Evolutionary conservation across 2,797 vertebrate genomes (phyloP), one percentile per base, ranked within the genome.

Genomic region (Philypnodon macrostomus): DNA sequence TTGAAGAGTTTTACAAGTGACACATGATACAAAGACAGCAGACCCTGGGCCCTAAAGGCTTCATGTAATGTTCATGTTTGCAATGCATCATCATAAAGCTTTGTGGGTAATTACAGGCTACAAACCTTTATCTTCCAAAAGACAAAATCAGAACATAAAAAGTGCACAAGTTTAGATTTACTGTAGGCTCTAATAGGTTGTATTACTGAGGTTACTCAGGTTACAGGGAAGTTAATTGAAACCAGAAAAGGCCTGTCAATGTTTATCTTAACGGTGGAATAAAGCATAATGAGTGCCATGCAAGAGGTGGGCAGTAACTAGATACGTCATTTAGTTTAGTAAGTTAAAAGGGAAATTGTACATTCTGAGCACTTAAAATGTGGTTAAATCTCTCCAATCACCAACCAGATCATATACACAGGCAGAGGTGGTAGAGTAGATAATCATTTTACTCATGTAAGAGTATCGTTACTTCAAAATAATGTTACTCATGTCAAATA

Each of bases 151-250:
- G 31, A 23, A 8, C 44, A 34, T 23, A 12, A 7, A n/a, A 27
- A 42, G n/a, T 45, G 45, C 53, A 53, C 46, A 8, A 17, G 66
- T 45, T 61, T 31, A 38, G 33, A 49, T 44, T 26, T 42, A 55
- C 12, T 51, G 4, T 50, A 63, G 62, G 15, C 63, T 64, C 19
- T 29, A 41, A 52, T 52, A 36, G 3, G n/a, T 30, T 29, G 27
- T 13, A 62, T 47, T 50, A 40, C 39, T 4, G 14, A 42, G 39
- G 41, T 44, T 15, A 44, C 15, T 33, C 17, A 7, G 2, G 8
- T 41, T 48, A 23, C 38, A 19, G 42, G 2, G 32, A 9, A 16
- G 21, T 46, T 63, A 44, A 65, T 66, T 68, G 39, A 61, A 62
- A 51, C 33, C 56, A 59, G 51, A 57, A 38, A 46, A 45, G n/a